Evolutionary conservation across 2,113 vertebrate genomes (phyloP).

Genomic region (Myanophis thanlyinensis): DNA sequence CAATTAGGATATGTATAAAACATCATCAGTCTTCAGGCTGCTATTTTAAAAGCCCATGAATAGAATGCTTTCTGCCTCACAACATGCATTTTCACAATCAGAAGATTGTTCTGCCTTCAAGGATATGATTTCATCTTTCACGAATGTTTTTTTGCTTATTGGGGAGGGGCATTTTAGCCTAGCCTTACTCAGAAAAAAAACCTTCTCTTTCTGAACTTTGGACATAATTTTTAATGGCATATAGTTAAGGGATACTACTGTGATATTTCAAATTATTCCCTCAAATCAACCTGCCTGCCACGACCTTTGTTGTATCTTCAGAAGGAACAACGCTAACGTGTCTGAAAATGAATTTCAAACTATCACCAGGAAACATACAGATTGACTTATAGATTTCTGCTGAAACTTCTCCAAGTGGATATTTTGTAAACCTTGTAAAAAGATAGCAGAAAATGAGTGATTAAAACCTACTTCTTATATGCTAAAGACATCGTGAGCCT

Average conservation of each 20-base stretch:
- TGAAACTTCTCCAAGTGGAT: not conserved
- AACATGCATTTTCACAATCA: slow-evolving; percentile 59
- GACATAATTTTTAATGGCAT: not conserved
- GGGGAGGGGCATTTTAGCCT: slow-evolving; percentile 31
- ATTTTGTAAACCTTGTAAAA: not conserved
- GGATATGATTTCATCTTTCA: slow-evolving; percentile 50
- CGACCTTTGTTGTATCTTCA: not conserved
- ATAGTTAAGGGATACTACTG: not conserved
- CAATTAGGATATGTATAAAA: slow-evolving; percentile 35
- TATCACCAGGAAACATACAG: not conserved
- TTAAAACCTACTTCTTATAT: not conserved
- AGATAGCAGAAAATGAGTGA: not conserved
- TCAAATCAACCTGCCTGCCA: not conserved
- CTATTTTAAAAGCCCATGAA: slow-evolving; percentile 59
- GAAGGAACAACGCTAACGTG: not conserved
- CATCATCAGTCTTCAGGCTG: slow-evolving; percentile 20
- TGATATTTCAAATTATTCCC: fast-evolving
- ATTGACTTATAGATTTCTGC: not conserved
- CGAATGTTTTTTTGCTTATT: slow-evolving; percentile 34
- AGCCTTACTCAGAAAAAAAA: not conserved
- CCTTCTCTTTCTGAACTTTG: slow-evolving; percentile 1
- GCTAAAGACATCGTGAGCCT: not conserved
- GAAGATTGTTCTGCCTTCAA: slow-evolving; percentile 55
- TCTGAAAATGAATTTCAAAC: not conserved
- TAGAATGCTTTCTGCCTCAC: slow-evolving; percentile 49